Evolutionary conservation across 2,888 invertebrate genomes (phyloP), one percentile per base, ranked within the genome.

Genomic region (Osedax fenrisi): DNA sequence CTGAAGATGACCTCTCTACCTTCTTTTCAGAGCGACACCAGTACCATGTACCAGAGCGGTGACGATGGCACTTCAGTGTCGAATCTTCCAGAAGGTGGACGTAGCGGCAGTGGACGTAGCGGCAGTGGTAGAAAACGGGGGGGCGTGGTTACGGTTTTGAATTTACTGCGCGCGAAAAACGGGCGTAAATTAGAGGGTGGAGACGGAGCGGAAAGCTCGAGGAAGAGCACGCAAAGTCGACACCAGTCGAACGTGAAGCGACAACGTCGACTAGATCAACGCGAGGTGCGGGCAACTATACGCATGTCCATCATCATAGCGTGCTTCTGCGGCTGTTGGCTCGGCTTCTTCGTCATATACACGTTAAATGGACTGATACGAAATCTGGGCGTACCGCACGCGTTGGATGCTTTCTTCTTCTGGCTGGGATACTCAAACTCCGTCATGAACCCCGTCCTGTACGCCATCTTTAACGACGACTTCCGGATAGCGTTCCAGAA

Each of bases 391-490:
- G 77, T 84, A 21, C 81, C 83, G 27, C 78, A 79, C 3, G 80
- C 81, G 75, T 76, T 83, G 17, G 81, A 82, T 71, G 81, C 83
- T 5, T 80, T 82, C 62, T 81, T 84, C 27, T 83, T 84, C 26
- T 84, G 84, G 84, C 80, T 84, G 3, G 84, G 84, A 10, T 84
- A 84, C 75, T 82, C 81, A 24, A 84, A 84, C 79, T 84, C 84
- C 3, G 80, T 81, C 72, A 78, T 84, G 24, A 84, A 84, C 76
- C 84, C 84, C 2, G 81, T 84, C 17, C 80, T 84, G 2, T 84
- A 84, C 78, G 82, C 84, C 2, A 80, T 84, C 21, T 84, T 84
- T 77, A 84, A 84, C 77, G 83, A 82, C 59, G 84, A 84, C 71
- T 84, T 84, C 76, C 78, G 83, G 72, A 80, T 78, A 72, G 84